Evolutionary conservation across 2,113 vertebrate genomes (phyloP).

Genomic region (Spheniscus mendiculus): DNA sequence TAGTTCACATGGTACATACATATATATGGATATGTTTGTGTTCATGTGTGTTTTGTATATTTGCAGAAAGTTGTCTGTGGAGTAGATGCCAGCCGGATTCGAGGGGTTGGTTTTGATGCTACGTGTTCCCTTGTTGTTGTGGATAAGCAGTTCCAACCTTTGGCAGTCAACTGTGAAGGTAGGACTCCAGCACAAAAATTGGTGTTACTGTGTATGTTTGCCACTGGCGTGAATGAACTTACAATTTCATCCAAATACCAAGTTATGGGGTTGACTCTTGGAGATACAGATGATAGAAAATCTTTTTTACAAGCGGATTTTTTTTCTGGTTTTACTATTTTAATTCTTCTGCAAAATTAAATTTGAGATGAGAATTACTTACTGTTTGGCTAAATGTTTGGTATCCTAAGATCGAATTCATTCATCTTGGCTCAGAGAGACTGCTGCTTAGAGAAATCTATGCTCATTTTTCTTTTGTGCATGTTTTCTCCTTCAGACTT

Average conservation of each 20-base stretch:
- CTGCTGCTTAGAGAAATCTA: neutral
- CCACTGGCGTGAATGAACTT: neutral
- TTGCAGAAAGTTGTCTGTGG: conserved; percentile 81
- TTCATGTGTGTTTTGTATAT: neutral
- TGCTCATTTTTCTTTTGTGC: neutral
- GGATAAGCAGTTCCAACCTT: conserved; percentile 84
- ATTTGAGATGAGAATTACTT: neutral
- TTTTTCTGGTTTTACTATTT: neutral
- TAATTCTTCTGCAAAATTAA: neutral
- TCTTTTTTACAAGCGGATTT: neutral
- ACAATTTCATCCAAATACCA: neutral
- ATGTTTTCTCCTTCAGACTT: neutral
- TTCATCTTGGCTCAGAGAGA: neutral
- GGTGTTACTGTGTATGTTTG: neutral
- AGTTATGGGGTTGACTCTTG: neutral
- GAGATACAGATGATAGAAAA: neutral
- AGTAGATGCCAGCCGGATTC: conserved; percentile 75
- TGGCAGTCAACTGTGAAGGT: conserved; percentile 88
- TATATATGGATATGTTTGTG: neutral
- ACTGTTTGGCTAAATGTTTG: neutral
- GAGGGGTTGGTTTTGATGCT: conserved; percentile 92
- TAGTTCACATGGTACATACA: neutral
- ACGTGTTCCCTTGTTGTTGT: conserved; percentile 95
- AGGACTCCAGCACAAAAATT: neutral
- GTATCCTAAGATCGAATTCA: neutral